Evolutionary conservation across 2,113 vertebrate species (phyloP), one percentile per base, ranked within the genome.

Genomic region (Ptychochromis oligacanthus): DNA sequence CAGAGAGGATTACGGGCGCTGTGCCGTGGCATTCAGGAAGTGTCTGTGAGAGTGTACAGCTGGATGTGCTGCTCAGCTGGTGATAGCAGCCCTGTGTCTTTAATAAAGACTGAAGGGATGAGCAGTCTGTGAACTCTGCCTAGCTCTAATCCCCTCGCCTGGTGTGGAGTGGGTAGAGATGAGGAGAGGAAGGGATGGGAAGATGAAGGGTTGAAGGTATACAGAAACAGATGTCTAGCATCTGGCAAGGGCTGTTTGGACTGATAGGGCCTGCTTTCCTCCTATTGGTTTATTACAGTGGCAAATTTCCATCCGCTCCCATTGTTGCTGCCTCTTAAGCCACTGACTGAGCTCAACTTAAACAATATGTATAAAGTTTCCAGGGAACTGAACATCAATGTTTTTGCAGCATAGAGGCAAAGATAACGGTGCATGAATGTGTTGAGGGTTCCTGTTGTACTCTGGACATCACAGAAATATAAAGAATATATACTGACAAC

Each of bases 211-310:
- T 62, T 61, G 79, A 75, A 81, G 38, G 85, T 79, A 6, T 36
- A 55, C 1, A 61, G n/a, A 70, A 81, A 31, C 91, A 89, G 89
- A 93, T 91, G 92, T 87, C 61, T 93, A 84, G 87, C 64, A 83
- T 85, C 86, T 79, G 84, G 82, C 74, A 0, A 11, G 2, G 13
- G 12, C 82, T 67, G 83, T 43, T 75, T 28, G 26, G 67, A 61
- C 84, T 17, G 49, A 82, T 81, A 54, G 1, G 11, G 34, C 54
- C 65, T 62, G 20, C 34, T 24, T 57, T 40, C 34, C 31, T n/a
- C 22, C 34, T 75, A 40, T 64, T 40, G 43, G 6, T 74, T 85
- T 55, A 70, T 78, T 83, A 72, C 65, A 14, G 7, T 3, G 59
- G 82, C 79, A 54, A 9, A 81, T 76, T 36, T 85, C 75, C 89